Evolutionary conservation across 2,797 vertebrate genomes (phyloP), one percentile per base, ranked within the genome.

Genomic region (Anisognathus igniventris): DNA sequence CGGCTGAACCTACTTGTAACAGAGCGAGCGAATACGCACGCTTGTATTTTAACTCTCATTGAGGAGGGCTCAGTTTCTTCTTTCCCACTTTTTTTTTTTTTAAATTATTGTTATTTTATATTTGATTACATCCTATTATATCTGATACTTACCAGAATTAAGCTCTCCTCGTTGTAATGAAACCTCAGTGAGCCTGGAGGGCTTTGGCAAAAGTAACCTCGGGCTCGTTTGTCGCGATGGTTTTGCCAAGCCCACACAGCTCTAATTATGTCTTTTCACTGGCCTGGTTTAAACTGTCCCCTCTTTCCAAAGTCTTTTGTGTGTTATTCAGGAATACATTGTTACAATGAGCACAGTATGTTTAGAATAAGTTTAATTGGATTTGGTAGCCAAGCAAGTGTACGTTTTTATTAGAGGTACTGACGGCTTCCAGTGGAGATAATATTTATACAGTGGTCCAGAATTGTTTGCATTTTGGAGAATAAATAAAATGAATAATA

Each of bases 401-500:
- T 85, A 92, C 47, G 51, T 88, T 95, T 97, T 97, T 97, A 96
- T 96, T 96, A 91, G 96, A 93, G 92, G 89, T 84, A 88, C 93
- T 96, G 86, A 94, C 92, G 96, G 70, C 96, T 97, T 97, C 96
- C 96, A 97, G 71, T 68, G 95, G 96, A 94, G 97, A 97, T 97
- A 97, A 97, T 97, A 96, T 98, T 97, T 98, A 96, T 93, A 96
- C 92, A 97, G 95, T 58, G 42, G 88, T 54, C 65, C 92, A 88
- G 75, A 73, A 76, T 70, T 98, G 96, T 97, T 97, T 98, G 96
- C 92, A 76, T 95, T 97, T 92, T 86, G 86, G 92, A 95, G 96
- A 95, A 97, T 97, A 97, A 98, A 98, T 97, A 97, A 97, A 96
- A 96, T 91, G 94, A 97, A 95, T 92, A 97, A 97, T 97, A 97